Evolutionary conservation across 1,140 invertebrate genomes (phyloP).

Genomic region (Colletes latitarsis): DNA sequence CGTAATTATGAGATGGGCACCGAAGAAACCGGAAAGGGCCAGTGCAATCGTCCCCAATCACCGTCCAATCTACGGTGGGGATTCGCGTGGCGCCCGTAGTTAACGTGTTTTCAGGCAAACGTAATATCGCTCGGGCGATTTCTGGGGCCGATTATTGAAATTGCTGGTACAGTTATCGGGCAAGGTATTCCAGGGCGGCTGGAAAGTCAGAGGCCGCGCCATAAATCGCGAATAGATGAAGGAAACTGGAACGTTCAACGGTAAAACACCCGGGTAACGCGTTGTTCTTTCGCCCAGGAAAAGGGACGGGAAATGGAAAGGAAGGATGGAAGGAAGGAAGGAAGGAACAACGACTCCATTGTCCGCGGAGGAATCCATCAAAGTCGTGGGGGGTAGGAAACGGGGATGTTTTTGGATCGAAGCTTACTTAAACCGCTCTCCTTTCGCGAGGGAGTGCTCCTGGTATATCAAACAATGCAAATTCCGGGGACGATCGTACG

Average conservation of each 20-base stretch:
- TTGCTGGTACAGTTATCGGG: slow-evolving; percentile 54
- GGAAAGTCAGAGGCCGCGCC: slow-evolving; percentile 18
- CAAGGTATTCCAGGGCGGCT: slow-evolving; percentile 23
- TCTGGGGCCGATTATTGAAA: slow-evolving; percentile 8
- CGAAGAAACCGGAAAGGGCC: slow-evolving; percentile 8
- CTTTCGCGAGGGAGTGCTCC: neutral
- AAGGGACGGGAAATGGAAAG: slow-evolving; percentile 24
- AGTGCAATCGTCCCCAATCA: slow-evolving; percentile 9
- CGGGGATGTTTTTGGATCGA: slow-evolving; percentile 25
- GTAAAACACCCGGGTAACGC: slow-evolving; percentile 43
- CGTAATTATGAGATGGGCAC: no score
- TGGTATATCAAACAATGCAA: slow-evolving; percentile 18
- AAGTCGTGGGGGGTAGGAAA: neutral
- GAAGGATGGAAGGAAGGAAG: neutral
- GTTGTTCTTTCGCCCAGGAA: slow-evolving; percentile 16
- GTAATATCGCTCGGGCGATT: slow-evolving; percentile 34
- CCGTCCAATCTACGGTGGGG: neutral
- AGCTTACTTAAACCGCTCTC: slow-evolving; percentile 27
- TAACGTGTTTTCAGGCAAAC: slow-evolving; percentile 9
- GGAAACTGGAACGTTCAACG: slow-evolving; percentile 56
- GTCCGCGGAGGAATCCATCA: slow-evolving; percentile 26
- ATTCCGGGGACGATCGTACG: neutral
- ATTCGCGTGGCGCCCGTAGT: neutral
- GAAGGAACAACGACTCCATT: slow-evolving; percentile 14
- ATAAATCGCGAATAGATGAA: slow-evolving; percentile 53